Evolutionary conservation across 2,797 vertebrate species (phyloP).

Genomic region (Gadopsis bispinosus): DNA sequence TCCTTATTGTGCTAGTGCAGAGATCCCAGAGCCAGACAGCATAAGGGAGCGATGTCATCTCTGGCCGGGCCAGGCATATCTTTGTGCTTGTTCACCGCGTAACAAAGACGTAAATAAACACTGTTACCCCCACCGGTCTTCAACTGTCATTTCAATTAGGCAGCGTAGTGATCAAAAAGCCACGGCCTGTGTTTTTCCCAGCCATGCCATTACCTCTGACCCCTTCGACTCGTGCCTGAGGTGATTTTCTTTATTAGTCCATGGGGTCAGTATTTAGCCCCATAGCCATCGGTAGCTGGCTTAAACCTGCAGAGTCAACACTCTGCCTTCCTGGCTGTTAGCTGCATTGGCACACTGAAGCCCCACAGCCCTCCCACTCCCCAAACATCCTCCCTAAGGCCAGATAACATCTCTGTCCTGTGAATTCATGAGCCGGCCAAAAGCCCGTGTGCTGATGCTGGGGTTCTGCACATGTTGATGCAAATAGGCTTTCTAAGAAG

Average conservation of each 20-base stretch:
- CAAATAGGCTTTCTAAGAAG: slow-evolving; percentile 66
- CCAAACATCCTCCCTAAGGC: slow-evolving; percentile 82
- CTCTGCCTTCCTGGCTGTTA: slow-evolving; percentile 90
- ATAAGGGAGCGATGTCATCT: slow-evolving; percentile 87
- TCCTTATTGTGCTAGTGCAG: slow-evolving; percentile 84
- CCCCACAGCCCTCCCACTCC: slow-evolving; percentile 76
- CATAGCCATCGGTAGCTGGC: slow-evolving; percentile 75
- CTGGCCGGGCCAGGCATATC: slow-evolving; percentile 84
- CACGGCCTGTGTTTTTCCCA: slow-evolving; percentile 75
- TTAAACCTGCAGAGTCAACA: slow-evolving; percentile 88
- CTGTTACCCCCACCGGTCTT: slow-evolving; percentile 82
- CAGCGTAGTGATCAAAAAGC: slow-evolving; percentile 76
- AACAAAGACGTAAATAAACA: slow-evolving; percentile 94
- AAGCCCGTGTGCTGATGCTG: slow-evolving; percentile 48
- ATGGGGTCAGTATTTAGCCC: slow-evolving; percentile 81
- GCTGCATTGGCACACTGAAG: slow-evolving; percentile 88
- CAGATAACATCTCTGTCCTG: slow-evolving; percentile 82
- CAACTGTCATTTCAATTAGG: slow-evolving; percentile 92
- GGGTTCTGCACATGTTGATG: slow-evolving; percentile 43
- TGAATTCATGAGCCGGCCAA: slow-evolving; percentile 72
- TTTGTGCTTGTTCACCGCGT: slow-evolving; percentile 89
- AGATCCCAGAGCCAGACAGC: slow-evolving; percentile 89
- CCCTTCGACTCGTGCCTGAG: slow-evolving; percentile 81
- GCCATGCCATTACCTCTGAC: slow-evolving; percentile 84
- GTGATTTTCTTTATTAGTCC: slow-evolving; percentile 83